Conservation (phyloP, 2,888 invertebrate species). For the Drosophila barbarae region DNA sequence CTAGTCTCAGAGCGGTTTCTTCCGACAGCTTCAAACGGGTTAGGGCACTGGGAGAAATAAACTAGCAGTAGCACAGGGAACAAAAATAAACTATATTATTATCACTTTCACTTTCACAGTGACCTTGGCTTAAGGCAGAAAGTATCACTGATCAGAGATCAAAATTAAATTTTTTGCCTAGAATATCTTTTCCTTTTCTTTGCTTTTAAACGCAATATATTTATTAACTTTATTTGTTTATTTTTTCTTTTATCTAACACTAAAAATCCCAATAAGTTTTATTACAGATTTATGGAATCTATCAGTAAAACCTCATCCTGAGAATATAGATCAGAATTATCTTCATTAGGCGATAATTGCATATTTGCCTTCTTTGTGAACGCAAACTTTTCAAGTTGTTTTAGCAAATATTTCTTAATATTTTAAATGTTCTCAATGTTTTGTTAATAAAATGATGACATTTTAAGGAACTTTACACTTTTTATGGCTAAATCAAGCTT, state of each 20-base stretch:
- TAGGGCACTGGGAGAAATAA: constrained; percentile 10
- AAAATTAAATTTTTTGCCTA: not conserved
- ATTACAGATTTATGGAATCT: too few species aligned
- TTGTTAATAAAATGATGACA: too few species aligned
- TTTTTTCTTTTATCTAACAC: not conserved
- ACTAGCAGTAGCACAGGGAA: not conserved
- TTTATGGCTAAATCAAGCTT: too few species aligned
- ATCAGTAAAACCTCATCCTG: too few species aligned
- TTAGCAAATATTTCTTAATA: not conserved
- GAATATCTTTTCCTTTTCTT: not conserved
- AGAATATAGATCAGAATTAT: too few species aligned
- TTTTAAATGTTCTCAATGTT: not conserved
- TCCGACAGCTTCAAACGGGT: constrained; percentile 42
- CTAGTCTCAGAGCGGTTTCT: constrained; percentile 20
- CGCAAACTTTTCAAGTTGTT: too few species aligned
- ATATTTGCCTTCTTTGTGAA: too few species aligned
- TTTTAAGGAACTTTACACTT: too few species aligned
- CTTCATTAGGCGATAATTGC: too few species aligned
- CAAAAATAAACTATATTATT: too few species aligned
- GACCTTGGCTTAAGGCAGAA: accelerated
- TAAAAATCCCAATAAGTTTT: too few species aligned
- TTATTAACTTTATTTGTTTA: not conserved
- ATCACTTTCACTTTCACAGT: not conserved
- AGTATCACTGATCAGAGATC: not conserved
- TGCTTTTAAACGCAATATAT: not conserved